Evolutionary conservation across 1,140 invertebrate genomes (phyloP).

Genomic region (Sitobion miscanthi): DNA sequence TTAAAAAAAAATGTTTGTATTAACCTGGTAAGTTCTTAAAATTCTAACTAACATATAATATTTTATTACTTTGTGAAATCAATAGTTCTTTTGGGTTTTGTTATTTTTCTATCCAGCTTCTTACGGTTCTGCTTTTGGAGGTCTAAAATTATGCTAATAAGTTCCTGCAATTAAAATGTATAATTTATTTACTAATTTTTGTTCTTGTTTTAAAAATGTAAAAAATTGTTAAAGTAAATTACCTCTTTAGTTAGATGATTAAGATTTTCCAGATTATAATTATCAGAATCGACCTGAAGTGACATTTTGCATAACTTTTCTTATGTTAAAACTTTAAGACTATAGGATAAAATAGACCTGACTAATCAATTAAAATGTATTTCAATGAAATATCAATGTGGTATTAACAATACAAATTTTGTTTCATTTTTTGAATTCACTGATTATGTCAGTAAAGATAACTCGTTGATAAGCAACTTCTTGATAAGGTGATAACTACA

Average conservation of each 20-base stretch:
- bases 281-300: neutral
- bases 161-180: conserved; percentile 36
- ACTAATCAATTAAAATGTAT: neutral
- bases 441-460: neutral
- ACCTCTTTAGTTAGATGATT: conserved; percentile 23
- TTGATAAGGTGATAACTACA: neutral
- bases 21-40: neutral
- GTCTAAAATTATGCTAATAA: conserved; percentile 37
- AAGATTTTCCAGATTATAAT: conserved; percentile 22
- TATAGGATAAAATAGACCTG: neutral
- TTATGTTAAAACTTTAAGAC: neutral
- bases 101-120: neutral
- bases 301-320: conserved; percentile 18
- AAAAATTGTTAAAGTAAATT: neutral
- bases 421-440: neutral
- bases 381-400: neutral
- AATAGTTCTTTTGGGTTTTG: conserved; percentile 36
- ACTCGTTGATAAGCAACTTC: neutral
- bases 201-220: neutral
- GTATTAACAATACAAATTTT: neutral
- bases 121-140: conserved; percentile 5
- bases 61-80: conserved; percentile 44
- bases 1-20: neutral
- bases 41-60: neutral
- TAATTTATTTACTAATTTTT: neutral